A percentile compares a stretch with the other conserved stretches of the same genome.
phyloP scores from a whole-genome alignment of 2,888 invertebrate species.

The Rhorus exstirpatorius region DNA sequence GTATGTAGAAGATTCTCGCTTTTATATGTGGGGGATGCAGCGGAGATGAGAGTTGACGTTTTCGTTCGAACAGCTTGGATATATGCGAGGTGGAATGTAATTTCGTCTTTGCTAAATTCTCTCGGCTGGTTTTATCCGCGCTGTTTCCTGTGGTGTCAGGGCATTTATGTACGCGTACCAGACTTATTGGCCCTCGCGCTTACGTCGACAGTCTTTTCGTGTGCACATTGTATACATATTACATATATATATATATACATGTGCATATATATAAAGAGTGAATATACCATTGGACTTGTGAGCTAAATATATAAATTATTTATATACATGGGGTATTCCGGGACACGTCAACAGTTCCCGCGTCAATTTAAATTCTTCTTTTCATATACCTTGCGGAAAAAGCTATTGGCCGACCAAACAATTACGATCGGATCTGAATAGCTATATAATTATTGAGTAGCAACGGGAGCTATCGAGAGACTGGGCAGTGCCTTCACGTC shows the following conservation, averaged over 20 bases:
- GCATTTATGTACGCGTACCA: conserved; percentile 23
- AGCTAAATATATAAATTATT: too few relatives aligned
- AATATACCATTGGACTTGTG: background rate
- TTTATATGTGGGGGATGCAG: background rate
- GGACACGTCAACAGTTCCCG: too few relatives aligned
- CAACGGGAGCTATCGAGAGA: too few relatives aligned
- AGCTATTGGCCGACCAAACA: too few relatives aligned
- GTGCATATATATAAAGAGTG: background rate
- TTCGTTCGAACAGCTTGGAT: conserved; percentile 75
- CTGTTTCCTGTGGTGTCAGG: conserved; percentile 16
- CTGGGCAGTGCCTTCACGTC: too few relatives aligned
- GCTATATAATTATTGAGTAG: too few relatives aligned
- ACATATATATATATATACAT: background rate
- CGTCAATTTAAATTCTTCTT: too few relatives aligned
- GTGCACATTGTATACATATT: background rate
- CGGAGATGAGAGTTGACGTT: conserved; percentile 61
- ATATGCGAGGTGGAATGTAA: conserved; percentile 82
- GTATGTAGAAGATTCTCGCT: conserved; percentile 35
- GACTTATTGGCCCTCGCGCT: conserved; percentile 46
- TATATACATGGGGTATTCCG: too few relatives aligned
- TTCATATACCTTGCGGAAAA: too few relatives aligned
- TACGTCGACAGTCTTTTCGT: conserved; percentile 23
- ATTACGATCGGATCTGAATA: too few relatives aligned
- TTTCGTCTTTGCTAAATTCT: conserved; percentile 81
- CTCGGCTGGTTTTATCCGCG: conserved; percentile 12